A percentile compares a stretch with the other conserved stretches of the same genome.
phyloP scores from a whole-genome alignment of 2,888 invertebrate species.

The Stratiomys singularior region DNA sequence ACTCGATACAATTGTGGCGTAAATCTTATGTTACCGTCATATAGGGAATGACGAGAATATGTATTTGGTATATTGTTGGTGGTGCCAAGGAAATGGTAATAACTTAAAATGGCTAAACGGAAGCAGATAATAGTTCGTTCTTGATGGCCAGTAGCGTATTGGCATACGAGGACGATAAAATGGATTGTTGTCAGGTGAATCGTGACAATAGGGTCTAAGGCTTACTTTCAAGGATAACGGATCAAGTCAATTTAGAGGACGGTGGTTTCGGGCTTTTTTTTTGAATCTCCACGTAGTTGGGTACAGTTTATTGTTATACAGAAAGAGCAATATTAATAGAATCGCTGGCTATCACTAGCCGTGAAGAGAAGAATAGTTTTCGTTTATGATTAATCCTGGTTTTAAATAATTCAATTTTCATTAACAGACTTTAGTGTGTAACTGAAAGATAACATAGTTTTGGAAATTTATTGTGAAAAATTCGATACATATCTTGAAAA shows the following conservation, averaged over 20 bases:
- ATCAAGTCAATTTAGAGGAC: neutral
- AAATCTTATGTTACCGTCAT: constrained; percentile 24
- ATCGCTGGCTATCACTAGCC: too few relatives aligned
- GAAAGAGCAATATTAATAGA: too few relatives aligned
- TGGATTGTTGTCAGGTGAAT: constrained; percentile 3
- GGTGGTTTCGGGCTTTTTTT: neutral
- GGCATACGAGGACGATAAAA: neutral
- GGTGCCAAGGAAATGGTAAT: constrained; percentile 42
- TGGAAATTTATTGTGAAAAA: too few relatives aligned
- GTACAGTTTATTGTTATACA: too few relatives aligned
- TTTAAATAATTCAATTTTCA: too few relatives aligned
- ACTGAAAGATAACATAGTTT: too few relatives aligned
- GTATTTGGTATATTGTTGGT: neutral
- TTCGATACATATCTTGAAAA: too few relatives aligned
- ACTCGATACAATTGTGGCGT: constrained; percentile 42
- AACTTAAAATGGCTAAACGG: constrained; percentile 44
- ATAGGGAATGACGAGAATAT: neutral
- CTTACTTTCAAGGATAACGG: neutral
- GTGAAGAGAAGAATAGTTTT: too few relatives aligned
- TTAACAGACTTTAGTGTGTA: too few relatives aligned
- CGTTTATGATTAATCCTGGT: too few relatives aligned
- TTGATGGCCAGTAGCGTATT: constrained; percentile 7
- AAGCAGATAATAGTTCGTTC: constrained; percentile 33
- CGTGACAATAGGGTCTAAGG: neutral
- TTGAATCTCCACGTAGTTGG: too few relatives aligned